Evolutionary conservation across 1,140 invertebrate species (phyloP).

Genomic region (Drosophila tropicalis): DNA sequence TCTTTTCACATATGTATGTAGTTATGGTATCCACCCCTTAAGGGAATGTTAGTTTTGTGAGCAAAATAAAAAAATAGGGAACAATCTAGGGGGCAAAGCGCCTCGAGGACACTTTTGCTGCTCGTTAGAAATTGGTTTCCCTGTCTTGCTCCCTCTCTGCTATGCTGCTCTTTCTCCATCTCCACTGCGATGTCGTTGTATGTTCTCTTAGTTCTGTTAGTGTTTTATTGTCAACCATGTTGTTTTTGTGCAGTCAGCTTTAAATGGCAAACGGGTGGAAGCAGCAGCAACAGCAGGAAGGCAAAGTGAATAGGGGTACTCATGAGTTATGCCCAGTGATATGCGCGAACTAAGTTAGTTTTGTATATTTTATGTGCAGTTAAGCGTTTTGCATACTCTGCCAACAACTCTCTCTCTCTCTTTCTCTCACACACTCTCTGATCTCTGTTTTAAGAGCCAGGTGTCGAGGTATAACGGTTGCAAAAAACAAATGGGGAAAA

Average conservation of each 20-base stretch:
- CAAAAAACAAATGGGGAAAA: not conserved
- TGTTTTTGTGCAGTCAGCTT: constrained; percentile 67
- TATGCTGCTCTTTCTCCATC: constrained; percentile 8
- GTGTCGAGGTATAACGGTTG: constrained; percentile 35
- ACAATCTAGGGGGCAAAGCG: constrained; percentile 5
- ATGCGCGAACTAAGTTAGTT: constrained; percentile 70
- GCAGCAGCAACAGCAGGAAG: constrained; percentile 3
- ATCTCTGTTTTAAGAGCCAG: constrained; percentile 21
- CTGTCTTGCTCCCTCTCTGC: not conserved
- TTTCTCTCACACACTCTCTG: not conserved
- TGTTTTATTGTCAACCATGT: constrained; percentile 54
- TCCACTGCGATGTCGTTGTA: constrained; percentile 18
- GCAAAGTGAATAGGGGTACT: constrained; percentile 29
- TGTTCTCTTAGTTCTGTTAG: constrained; percentile 8
- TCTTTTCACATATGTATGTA: not conserved
- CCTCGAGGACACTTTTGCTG: constrained; percentile 16
- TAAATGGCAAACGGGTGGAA: constrained; percentile 45
- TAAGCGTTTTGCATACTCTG: constrained; percentile 63
- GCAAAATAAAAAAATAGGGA: not conserved
- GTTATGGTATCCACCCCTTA: not conserved
- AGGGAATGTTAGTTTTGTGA: not conserved
- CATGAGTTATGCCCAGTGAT: constrained; percentile 67
- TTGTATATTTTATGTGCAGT: constrained; percentile 75
- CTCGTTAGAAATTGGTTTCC: constrained; percentile 53
- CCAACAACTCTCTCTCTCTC: constrained; percentile 12